Evolutionary conservation across 30 jellyfish, hydroid and myxozoan species (phyloP).

Genomic region (Aurelia aurita complex sp. Pacific): DNA sequence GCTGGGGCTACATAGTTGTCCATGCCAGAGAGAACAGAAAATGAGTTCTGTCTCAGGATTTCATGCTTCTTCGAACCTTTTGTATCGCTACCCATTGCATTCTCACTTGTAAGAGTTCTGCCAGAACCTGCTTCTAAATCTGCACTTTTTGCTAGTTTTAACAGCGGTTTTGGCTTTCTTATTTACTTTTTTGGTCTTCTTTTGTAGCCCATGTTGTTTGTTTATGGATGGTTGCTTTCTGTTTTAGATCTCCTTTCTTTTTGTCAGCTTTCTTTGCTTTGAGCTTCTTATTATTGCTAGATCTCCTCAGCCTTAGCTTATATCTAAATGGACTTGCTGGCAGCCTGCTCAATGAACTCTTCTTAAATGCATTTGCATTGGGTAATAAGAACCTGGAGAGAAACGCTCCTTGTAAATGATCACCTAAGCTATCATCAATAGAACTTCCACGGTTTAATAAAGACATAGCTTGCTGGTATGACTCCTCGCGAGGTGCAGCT

Average conservation of each 20-base stretch:
- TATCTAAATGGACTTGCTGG: background rate
- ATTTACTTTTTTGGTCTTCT: background rate
- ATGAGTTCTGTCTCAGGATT: conserved; percentile 19
- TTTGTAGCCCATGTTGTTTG: background rate
- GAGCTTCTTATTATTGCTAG: conserved; percentile 2
- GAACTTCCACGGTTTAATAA: conserved; percentile 63
- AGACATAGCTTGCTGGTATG: conserved; percentile 33
- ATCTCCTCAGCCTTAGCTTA: conserved; percentile 24
- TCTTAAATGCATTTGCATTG: conserved; percentile 9
- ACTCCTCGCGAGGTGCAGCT: conserved; percentile 36
- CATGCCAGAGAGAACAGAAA: conserved; percentile 14
- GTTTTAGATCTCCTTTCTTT: background rate
- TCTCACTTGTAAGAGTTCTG: background rate
- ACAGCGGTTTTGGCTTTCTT: background rate
- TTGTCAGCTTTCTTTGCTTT: background rate
- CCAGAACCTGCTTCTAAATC: background rate
- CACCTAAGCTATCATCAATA: conserved; percentile 60
- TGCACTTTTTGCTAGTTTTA: background rate
- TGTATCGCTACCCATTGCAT: background rate
- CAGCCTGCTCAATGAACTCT: background rate
- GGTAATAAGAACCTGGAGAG: conserved; percentile 44
- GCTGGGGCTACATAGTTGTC: conserved; percentile 44
- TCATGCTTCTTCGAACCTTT: conserved; percentile 54
- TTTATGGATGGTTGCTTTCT: background rate
- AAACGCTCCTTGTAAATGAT: conserved; percentile 47